Evolutionary conservation across 92 coral and sea anemone species (phyloP), one percentile per base, ranked within the genome.

Genomic region (Palythoa caribaeorum): DNA sequence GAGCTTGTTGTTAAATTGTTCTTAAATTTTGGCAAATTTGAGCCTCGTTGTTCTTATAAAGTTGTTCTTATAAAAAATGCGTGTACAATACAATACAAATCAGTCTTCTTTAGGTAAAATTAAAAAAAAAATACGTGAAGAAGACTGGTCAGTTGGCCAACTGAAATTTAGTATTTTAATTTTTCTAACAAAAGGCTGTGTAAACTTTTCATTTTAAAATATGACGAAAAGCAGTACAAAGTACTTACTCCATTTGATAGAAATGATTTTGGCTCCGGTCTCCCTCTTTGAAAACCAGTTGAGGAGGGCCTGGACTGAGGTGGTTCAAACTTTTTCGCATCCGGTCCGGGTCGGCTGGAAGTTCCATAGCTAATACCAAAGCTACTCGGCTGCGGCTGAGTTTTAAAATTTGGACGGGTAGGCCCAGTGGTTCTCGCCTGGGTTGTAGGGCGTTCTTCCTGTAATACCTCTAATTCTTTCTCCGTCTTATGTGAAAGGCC

Each of bases 401-500:
- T 66, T n/a, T 81, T 66, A 8, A 54, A 6, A 15, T 65, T 76
- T 68, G 40, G 75, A 19, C 86, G 76, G 65, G 14, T 47, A 15
- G 53, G 16, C 48, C 39, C 19, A 21, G 76, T 60, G 20, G 59
- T 44, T 9, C 63, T 73, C 15, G 72, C 38, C n/a, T 84, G 89
- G 21, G 68, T 55, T 16, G 94, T 87, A 68, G 92, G 53, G 66
- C 92, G 74, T 12, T 88, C 89, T 20, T 92, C 94, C 19, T 87
- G 84, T 19, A 92, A 73, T 15, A 92, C 75, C 7, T 73, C 20
- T 38, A 89, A 83, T 19, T 89, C 94, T 12, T 87, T 88, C 73
- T 92, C 94, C 36, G 62, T 62, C 15, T 83, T 76, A 76, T 47
- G 14, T 20, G 83, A 79, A 54, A 91, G 52, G 20, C 87, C 70